Evolutionary conservation across 92 coral and sea anemone species (phyloP).

Genomic region (Bergia puertoricense): DNA sequence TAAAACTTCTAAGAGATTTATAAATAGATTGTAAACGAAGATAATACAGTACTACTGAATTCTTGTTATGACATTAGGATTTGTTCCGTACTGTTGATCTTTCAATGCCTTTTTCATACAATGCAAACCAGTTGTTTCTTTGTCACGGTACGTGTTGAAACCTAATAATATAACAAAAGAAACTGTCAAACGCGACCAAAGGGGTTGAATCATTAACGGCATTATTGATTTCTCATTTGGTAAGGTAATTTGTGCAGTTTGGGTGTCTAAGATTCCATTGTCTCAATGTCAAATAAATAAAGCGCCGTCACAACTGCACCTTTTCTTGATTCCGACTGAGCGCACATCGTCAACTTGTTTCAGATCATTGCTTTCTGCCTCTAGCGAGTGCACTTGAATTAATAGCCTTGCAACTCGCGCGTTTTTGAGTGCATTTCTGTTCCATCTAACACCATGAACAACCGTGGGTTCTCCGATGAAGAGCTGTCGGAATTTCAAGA

Average conservation of each 20-base stretch:
- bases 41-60: background rate
- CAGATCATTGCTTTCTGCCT: slow-evolving; percentile 21
- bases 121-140: background rate
- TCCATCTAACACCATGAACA: slow-evolving; percentile 22
- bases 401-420: background rate
- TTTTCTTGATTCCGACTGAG: background rate
- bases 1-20: too few species aligned
- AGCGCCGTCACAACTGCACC: slow-evolving; percentile 13
- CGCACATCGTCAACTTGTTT: slow-evolving; percentile 14
- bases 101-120: background rate
- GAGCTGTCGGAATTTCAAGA: slow-evolving; percentile 40
- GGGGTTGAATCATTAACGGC: background rate
- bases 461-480: slow-evolving; percentile 34
- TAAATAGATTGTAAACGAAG: background rate
- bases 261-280: slow-evolving; percentile 43
- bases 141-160: background rate
- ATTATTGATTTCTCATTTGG: slow-evolving; percentile 31
- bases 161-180: slow-evolving; percentile 1
- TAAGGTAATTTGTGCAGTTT: slow-evolving; percentile 31
- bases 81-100: background rate
- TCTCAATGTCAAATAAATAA: slow-evolving; percentile 21
- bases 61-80: background rate
- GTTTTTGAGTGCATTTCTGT: slow-evolving; percentile 11
- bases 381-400: slow-evolving; percentile 3
- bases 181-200: slow-evolving; percentile 4